Evolutionary conservation across 1,140 invertebrate species (phyloP), one percentile per base, ranked within the genome.

Genomic region (Adelges cooleyi): DNA sequence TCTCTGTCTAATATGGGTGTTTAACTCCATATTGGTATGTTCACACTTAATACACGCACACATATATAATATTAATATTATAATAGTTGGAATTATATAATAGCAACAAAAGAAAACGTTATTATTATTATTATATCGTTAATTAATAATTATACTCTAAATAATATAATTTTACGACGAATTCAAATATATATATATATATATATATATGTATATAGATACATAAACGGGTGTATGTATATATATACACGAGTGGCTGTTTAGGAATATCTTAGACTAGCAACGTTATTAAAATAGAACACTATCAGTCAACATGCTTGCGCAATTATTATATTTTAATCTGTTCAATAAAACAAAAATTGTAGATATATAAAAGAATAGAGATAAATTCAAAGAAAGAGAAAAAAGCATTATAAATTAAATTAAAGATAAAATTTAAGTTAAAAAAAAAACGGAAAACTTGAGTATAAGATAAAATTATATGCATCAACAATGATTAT

Each of bases 181-280:
- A n/a, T n/a, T n/a, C n/a, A n/a, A n/a, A n/a, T n/a, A n/a, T n/a
- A n/a, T n/a, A n/a, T n/a, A n/a, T 33, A 33, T 6, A 33, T 33
- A 33, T 5, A 33, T 33, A 11, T 6, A 33, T 33, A 6, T 33
- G 5, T 6, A 33, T 33, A 6, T 33, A 33, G 11, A 33, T 11
- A 33, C 11, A 33, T 33, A 33, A 5, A 33, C 29, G 11, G 5
- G 11, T 6, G 29, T 33, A 11, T 33, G 29, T 11, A 33, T 33
- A 33, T 11, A 33, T 33, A 33, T 33, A 33, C 11, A 33, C 29
- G 29, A 5, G 11, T 33, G 5, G 5, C 11, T 33, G 11, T 6
- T 46, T 62, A 62, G 56, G 56, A 62, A 62, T 62, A 62, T 62
- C 56, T 62, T 62, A 62, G 56, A 62, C 56, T 62, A 62, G 56